Conservation (phyloP, 2,888 invertebrate genomes). For the Petrophora chlorosata region DNA sequence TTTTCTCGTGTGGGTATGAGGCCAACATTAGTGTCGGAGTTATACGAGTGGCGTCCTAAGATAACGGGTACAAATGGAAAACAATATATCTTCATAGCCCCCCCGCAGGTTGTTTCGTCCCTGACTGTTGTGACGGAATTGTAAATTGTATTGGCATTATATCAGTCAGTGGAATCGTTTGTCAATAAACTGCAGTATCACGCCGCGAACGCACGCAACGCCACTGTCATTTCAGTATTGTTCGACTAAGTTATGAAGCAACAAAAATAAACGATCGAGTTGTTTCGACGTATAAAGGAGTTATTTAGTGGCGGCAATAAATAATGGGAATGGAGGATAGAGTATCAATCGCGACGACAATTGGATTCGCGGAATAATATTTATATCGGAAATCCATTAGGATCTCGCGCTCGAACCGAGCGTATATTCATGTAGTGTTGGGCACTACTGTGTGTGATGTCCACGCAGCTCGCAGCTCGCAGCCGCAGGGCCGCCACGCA, state of each 20-base stretch:
- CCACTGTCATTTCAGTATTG: neutral
- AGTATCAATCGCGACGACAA: conserved; percentile 37
- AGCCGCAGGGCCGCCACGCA: too few relatives aligned
- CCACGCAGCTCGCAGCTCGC: neutral
- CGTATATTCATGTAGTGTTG: too few relatives aligned
- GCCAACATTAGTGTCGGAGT: too few relatives aligned
- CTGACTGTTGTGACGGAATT: too few relatives aligned
- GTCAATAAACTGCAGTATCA: neutral
- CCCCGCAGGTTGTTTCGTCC: too few relatives aligned
- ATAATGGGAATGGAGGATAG: conserved; percentile 24
- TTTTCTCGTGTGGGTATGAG: too few relatives aligned
- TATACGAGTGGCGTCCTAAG: too few relatives aligned
- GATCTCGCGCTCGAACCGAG: conserved; percentile 13
- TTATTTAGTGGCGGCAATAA: conserved; percentile 10
- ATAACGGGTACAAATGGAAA: too few relatives aligned
- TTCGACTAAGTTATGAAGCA: neutral
- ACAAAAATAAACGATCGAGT: conserved; percentile 6
- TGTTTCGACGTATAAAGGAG: conserved; percentile 3
- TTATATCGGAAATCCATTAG: conserved; percentile 46
- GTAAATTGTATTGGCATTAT: neutral
- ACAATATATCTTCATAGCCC: too few relatives aligned
- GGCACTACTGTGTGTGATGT: too few relatives aligned
- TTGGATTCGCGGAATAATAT: conserved; percentile 39
- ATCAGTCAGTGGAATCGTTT: neutral
- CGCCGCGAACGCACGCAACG: conserved; percentile 3